Conservation (phyloP, 2,113 vertebrate genomes). For the Argyrosomus japonicus region DNA sequence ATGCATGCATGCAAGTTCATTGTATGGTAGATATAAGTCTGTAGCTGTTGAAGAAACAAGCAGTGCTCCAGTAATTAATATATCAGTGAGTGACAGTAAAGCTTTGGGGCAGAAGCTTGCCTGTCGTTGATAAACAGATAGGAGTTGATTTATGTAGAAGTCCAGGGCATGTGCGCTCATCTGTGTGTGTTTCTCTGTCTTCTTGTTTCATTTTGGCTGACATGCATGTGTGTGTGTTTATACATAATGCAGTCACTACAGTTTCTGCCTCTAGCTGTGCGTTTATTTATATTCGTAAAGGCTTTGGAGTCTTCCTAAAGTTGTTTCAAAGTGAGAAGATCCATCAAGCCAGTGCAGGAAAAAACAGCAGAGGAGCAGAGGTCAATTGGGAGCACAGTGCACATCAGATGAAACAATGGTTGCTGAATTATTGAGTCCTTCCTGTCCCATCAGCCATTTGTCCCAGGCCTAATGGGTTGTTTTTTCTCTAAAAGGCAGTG, state of each 20-base stretch:
- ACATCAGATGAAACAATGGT: conserved; percentile 83
- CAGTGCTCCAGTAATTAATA: conserved; percentile 73
- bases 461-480: conserved; percentile 78
- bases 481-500: conserved; percentile 73
- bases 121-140: conserved; percentile 72
- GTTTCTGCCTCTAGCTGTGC: conserved; percentile 49
- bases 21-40: conserved; percentile 41
- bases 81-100: conserved; percentile 76
- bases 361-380: conserved; percentile 76
- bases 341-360: conserved; percentile 73
- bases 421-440: conserved; percentile 84
- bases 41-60: conserved; percentile 49
- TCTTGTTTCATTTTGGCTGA: conserved; percentile 48
- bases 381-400: conserved; percentile 76
- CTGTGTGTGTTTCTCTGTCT: conserved; percentile 37
- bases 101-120: conserved; percentile 58
- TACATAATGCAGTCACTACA: conserved; percentile 52
- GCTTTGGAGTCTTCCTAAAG: conserved; percentile 63
- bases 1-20: conserved; percentile 26
- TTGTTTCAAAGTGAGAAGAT: conserved; percentile 64
- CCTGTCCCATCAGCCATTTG: conserved; percentile 80
- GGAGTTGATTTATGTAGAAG: conserved; percentile 73
- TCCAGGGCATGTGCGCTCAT: conserved; percentile 39
- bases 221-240: conserved; percentile 41
- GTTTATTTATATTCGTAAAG: conserved; percentile 70